Conservation (phyloP, 2,888 invertebrate genomes). For the Melanostoma scalare region DNA sequence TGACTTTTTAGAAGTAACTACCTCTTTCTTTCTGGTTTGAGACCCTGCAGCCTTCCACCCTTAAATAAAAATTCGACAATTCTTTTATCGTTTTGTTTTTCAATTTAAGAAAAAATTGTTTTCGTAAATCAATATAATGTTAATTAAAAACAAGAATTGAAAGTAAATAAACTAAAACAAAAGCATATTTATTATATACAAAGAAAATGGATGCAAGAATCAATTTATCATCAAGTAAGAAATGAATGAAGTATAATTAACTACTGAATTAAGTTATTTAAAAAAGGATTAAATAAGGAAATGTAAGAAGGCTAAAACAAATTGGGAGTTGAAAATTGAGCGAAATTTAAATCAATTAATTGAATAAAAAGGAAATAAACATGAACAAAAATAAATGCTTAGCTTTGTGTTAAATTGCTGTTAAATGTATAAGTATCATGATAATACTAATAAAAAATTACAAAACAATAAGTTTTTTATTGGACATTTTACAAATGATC, state of each 20-base stretch:
- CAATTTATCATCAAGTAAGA: conserved; percentile 64
- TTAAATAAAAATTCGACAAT: conserved; percentile 25
- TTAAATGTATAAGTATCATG: conserved; percentile 81
- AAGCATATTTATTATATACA: conserved; percentile 59
- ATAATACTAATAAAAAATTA: conserved; percentile 74
- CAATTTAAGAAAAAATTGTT: conserved; percentile 14
- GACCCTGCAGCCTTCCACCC: conserved; percentile 38
- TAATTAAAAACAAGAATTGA: conserved; percentile 41
- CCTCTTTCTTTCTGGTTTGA: conserved; percentile 32
- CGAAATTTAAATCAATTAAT: conserved; percentile 72
- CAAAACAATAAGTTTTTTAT: conserved; percentile 32
- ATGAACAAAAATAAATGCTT: conserved; percentile 78
- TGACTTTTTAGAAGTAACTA: conserved; percentile 5
- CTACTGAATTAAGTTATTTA: conserved; percentile 28
- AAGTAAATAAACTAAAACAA: conserved; percentile 26
- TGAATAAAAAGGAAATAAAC: conserved; percentile 69
- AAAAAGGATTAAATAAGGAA: conserved; percentile 28
- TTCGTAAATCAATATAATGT: conserved; percentile 41
- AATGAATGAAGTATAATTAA: conserved; percentile 29
- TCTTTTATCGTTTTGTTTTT: conserved; percentile 21
- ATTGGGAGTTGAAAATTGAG: conserved; percentile 28
- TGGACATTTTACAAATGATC: background rate
- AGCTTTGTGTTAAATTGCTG: conserved; percentile 82
- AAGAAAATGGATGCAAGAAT: conserved; percentile 51
- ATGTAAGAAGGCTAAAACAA: background rate